phyloP scores from a whole-genome alignment of 2,797 vertebrate genomes.

The Acipenser ruthenus region DNA sequence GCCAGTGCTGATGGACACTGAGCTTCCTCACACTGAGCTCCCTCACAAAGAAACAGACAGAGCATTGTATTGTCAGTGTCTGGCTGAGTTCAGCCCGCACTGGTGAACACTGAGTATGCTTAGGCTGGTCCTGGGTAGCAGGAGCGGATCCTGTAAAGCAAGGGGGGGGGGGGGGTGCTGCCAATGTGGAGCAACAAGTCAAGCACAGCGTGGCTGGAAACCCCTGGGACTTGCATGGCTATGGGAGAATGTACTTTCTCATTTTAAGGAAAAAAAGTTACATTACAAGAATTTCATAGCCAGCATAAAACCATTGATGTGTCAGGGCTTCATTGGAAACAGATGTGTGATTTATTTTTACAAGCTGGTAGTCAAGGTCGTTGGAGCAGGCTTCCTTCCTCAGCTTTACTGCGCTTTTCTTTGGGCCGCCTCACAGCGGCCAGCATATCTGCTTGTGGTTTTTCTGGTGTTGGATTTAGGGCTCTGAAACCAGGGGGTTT shows the following conservation, averaged over 20 bases:
- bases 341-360: conserved; percentile 44
- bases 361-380: conserved; percentile 30
- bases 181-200: too few species aligned
- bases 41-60: too few species aligned
- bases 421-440: conserved; percentile 9
- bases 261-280: conserved; percentile 9
- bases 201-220: neutral
- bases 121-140: too few species aligned
- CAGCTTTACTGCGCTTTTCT: neutral
- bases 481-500: too few species aligned
- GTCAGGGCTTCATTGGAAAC: conserved; percentile 33
- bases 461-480: neutral
- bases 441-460: conserved; percentile 3
- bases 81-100: too few species aligned
- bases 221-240: neutral
- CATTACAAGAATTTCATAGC: conserved; percentile 36
- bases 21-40: too few species aligned
- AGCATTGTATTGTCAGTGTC: too few species aligned
- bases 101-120: too few species aligned
- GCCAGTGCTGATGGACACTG: too few species aligned
- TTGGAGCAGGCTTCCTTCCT: conserved; percentile 15
- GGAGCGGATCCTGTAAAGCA: too few species aligned
- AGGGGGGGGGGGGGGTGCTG: too few species aligned
- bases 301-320: conserved; percentile 40
- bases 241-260: conserved; percentile 18